Conservation (phyloP, 30 jellyfish, hydroid and myxozoan genomes). For the Aurelia sp. region DNA sequence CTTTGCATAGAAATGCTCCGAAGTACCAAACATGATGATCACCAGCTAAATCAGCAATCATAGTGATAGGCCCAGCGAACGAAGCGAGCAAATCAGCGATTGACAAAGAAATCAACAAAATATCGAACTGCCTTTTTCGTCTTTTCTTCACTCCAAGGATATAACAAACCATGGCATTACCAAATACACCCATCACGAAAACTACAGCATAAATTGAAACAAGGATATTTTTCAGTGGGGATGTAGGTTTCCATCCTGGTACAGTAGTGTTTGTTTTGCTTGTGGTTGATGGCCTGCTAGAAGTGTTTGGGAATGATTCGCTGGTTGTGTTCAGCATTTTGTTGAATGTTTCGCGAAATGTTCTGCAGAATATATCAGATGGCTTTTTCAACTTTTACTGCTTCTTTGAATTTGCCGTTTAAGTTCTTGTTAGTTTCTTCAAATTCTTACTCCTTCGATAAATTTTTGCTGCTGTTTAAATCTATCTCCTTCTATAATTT, state of each 20-base stretch:
- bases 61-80: conserved; percentile 39
- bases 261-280: not conserved
- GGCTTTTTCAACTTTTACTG: too few species aligned
- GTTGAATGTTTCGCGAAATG: too few species aligned
- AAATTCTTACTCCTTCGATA: too few species aligned
- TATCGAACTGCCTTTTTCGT: conserved; percentile 31
- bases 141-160: conserved; percentile 53
- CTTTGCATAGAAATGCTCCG: conserved; percentile 38
- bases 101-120: conserved; percentile 38
- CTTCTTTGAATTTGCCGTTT: too few species aligned
- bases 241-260: conserved; percentile 23
- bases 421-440: too few species aligned
- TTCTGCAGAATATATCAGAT: too few species aligned
- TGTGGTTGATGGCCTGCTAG: too few species aligned
- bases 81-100: conserved; percentile 51
- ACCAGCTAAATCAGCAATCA: conserved; percentile 63
- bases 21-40: conserved; percentile 49
- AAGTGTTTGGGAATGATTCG: too few species aligned
- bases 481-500: too few species aligned
- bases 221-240: conserved; percentile 13
- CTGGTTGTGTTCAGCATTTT: too few species aligned
- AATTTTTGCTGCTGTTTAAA: too few species aligned
- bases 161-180: conserved; percentile 47
- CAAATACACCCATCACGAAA: conserved; percentile 25
- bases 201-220: conserved; percentile 13